phyloP scores from a whole-genome alignment of 2,888 invertebrate species.

The Fragum sueziense region DNA sequence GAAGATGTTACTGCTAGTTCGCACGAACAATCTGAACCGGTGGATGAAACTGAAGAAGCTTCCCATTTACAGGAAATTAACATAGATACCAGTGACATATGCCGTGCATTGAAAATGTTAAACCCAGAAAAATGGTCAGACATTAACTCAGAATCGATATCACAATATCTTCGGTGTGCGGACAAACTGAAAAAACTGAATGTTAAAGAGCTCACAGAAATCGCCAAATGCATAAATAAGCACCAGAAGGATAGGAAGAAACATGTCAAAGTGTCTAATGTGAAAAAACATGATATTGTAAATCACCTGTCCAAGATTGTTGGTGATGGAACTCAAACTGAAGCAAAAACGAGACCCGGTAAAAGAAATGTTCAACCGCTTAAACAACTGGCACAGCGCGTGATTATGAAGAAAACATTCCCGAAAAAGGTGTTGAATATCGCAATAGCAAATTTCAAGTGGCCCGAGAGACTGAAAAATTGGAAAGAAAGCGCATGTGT shows the following conservation, averaged over 20 bases:
- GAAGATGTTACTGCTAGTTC: background rate
- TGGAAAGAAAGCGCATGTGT: constrained; percentile 16
- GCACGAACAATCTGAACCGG: background rate
- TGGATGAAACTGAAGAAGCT: background rate
- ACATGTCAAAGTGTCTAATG: background rate
- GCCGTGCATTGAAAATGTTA: background rate
- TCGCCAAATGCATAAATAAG: background rate
- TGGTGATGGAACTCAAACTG: background rate
- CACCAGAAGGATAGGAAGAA: background rate
- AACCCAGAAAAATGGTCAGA: background rate
- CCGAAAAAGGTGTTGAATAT: constrained; percentile 21
- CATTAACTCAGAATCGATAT: background rate
- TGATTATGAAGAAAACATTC: constrained; percentile 17
- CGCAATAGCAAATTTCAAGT: background rate
- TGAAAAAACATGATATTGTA: background rate
- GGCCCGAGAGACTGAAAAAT: constrained; percentile 7
- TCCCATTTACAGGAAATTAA: background rate
- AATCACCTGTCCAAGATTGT: background rate
- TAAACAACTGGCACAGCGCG: constrained; percentile 5
- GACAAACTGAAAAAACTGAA: background rate
- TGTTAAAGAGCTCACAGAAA: constrained; percentile 1
- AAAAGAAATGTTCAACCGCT: constrained; percentile 11
- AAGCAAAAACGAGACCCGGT: background rate
- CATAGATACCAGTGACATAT: background rate
- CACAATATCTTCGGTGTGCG: background rate